These are phyloP conservation scores for Oostethus manadensis DNA, from an alignment of 2,113 vertebrate genomes.

Conservation along the genomic window DNA sequence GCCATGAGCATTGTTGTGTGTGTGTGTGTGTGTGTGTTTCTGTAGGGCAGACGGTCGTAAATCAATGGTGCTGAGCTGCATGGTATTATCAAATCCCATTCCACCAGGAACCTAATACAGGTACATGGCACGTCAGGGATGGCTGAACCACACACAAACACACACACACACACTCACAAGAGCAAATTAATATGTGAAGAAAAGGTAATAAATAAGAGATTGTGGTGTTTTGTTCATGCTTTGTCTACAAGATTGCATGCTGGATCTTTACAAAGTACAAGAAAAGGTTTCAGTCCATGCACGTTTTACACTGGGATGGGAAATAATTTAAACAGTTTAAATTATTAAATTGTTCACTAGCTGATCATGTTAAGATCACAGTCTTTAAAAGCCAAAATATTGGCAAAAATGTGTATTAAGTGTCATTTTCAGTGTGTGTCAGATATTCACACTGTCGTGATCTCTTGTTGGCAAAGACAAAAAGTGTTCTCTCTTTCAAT, in stretches of 20 bases:
- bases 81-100: conserved; percentile 39
- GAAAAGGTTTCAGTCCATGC: not conserved
- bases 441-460: no score
- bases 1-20: conserved; percentile 27
- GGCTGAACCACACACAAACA: not conserved
- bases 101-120: conserved; percentile 14
- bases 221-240: not conserved
- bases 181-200: no score
- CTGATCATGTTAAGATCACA: no score
- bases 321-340: no score
- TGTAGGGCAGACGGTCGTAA: conserved; percentile 30
- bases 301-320: not conserved
- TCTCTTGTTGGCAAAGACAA: no score
- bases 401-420: no score
- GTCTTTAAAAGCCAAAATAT: not conserved
- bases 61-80: conserved; percentile 44
- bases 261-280: not conserved
- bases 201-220: not conserved
- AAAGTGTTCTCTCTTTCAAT: not conserved
- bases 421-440: no score
- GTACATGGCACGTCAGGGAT: not conserved
- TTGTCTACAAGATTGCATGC: not conserved
- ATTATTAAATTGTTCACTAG: no score
- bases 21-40: conserved; percentile 7
- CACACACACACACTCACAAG: conserved; percentile 3